A percentile compares a stretch with the other conserved stretches of the same genome.
These are phyloP conservation scores for Pipistrellus pygmaeus DNA, from an alignment of 2,797 vertebrate species.

Conservation along the genomic window DNA sequence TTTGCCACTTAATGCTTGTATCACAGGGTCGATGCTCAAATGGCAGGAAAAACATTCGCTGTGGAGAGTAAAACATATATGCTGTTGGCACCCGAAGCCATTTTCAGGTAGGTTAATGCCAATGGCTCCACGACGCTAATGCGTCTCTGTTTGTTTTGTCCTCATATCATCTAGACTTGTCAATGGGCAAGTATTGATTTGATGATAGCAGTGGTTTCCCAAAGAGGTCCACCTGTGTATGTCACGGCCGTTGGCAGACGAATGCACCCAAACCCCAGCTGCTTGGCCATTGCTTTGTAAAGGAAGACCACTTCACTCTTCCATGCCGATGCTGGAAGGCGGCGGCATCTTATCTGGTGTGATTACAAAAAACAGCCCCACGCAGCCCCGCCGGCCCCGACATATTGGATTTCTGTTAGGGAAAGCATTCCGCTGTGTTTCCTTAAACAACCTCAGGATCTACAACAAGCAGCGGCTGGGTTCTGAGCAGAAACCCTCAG, in stretches of 20 bases:
- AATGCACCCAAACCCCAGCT: neutral
- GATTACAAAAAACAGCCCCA: neutral
- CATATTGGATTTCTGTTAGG: neutral
- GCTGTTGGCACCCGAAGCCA: neutral
- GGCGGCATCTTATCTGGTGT: neutral
- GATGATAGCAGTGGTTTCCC: neutral
- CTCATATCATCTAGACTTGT: neutral
- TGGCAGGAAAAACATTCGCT: neutral
- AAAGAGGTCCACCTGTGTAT: neutral
- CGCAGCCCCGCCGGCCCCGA: neutral
- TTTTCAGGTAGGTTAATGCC: neutral
- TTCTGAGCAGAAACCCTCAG: constrained; percentile 67
- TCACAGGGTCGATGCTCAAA: neutral
- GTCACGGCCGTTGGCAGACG: neutral
- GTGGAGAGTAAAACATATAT: neutral
- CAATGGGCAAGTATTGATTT: constrained; percentile 24
- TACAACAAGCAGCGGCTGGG: constrained; percentile 42
- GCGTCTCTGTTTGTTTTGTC: neutral
- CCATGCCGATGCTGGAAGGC: neutral
- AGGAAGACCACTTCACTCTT: neutral
- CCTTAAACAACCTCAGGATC: constrained; percentile 57
- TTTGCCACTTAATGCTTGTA: neutral
- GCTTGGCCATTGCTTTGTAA: neutral
- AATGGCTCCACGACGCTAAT: neutral
- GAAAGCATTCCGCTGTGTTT: neutral